A percentile compares a stretch with the other conserved stretches of the same genome.
phyloP scores from a whole-genome alignment of 2,797 vertebrate genomes.

The Poecilia picta region DNA sequence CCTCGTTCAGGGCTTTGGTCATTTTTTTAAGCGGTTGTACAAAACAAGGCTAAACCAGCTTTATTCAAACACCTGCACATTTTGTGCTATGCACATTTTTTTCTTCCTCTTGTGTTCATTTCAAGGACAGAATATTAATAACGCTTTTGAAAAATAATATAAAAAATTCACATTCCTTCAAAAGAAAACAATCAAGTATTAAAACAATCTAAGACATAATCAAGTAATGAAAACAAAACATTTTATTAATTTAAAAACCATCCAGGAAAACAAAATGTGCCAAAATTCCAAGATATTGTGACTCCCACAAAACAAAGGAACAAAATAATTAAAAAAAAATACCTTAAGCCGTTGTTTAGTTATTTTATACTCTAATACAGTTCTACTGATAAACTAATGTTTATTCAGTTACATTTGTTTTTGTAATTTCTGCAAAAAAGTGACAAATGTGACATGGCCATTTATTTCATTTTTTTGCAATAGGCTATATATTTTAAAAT shows the following conservation, averaged over 20 bases:
- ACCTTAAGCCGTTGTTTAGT: conserved; percentile 55
- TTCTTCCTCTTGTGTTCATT: conserved; percentile 42
- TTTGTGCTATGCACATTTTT: conserved; percentile 57
- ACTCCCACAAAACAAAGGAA: conserved; percentile 59
- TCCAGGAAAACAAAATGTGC: neutral
- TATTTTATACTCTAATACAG: conserved; percentile 45
- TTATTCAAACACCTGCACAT: conserved; percentile 46
- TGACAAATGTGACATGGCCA: conserved; percentile 15
- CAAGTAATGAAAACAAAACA: conserved; percentile 4
- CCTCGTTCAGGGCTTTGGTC: conserved; percentile 55
- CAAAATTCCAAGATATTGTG: conserved; percentile 51
- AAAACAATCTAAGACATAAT: conserved; percentile 9
- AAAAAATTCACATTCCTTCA: neutral
- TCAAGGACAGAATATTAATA: conserved; percentile 49
- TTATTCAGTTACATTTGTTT: conserved; percentile 23
- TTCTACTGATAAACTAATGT: conserved; percentile 18
- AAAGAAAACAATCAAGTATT: neutral
- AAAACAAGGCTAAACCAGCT: conserved; percentile 53
- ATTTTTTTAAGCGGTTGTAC: conserved; percentile 22
- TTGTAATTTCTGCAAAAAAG: conserved; percentile 19
- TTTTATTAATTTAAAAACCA: neutral
- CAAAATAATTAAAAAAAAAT: conserved; percentile 26
- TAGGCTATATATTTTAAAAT: neutral
- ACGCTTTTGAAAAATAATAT: conserved; percentile 42
- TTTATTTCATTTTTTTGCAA: neutral